These are phyloP conservation scores for Drosophila algonquin DNA, from an alignment of 2,888 invertebrate species.

Conservation along the genomic window DNA sequence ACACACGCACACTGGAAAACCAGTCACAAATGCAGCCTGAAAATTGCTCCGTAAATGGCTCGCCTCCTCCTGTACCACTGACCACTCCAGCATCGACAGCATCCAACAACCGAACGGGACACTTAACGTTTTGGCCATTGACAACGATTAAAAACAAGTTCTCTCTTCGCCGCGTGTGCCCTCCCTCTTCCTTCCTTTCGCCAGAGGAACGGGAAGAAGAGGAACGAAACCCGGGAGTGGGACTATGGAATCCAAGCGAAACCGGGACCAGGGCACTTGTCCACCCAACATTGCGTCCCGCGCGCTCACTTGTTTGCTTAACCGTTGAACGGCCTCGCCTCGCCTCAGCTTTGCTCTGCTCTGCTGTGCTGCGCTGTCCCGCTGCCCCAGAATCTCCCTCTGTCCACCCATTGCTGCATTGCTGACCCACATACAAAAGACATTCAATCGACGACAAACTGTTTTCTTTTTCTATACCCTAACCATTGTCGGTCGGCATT, in stretches of 20 bases:
- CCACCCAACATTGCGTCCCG: slow-evolving; percentile 22
- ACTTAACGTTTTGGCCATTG: slow-evolving; percentile 79
- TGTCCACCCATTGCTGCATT: slow-evolving; percentile 52
- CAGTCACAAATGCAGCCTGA: slow-evolving; percentile 62
- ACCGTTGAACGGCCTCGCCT: neutral
- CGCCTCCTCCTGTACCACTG: neutral
- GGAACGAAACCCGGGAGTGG: neutral
- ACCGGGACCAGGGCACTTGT: slow-evolving; percentile 64
- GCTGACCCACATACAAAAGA: slow-evolving; percentile 74
- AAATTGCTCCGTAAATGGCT: slow-evolving; percentile 63
- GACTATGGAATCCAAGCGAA: slow-evolving; percentile 20
- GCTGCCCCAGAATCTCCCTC: slow-evolving; percentile 37
- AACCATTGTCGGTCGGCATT: rapidly evolving
- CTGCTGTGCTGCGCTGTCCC: slow-evolving; percentile 28
- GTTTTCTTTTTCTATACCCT: slow-evolving; percentile 35
- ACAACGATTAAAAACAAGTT: slow-evolving; percentile 79
- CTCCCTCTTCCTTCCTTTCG: neutral
- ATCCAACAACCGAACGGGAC: slow-evolving; percentile 65
- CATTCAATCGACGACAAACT: slow-evolving; percentile 69
- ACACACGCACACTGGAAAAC: slow-evolving; percentile 44
- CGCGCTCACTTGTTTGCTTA: slow-evolving; percentile 31
- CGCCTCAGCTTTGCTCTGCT: neutral
- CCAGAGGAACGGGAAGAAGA: neutral
- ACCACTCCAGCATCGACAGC: slow-evolving; percentile 14
- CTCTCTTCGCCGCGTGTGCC: slow-evolving; percentile 23